A percentile compares a stretch with the other conserved stretches of the same genome.
Evolutionary conservation across 2,888 invertebrate genomes (phyloP).

Genomic region (Athetis lepigone): DNA sequence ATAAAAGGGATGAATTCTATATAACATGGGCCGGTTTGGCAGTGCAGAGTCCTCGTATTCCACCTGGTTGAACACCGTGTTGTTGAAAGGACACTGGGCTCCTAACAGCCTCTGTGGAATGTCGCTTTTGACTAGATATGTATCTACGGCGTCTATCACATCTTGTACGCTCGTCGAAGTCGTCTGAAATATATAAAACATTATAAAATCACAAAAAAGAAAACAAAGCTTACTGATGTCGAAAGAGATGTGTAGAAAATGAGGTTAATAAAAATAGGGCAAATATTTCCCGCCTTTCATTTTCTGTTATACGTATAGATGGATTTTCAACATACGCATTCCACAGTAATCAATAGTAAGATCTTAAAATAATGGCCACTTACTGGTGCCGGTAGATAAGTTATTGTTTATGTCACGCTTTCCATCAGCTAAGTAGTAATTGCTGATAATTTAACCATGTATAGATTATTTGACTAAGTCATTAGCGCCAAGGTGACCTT

Average conservation of each 20-base stretch:
- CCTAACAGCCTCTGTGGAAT: conserved; percentile 84
- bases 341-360: background rate
- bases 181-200: conserved; percentile 67
- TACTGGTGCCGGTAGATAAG: background rate
- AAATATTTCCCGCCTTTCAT: background rate
- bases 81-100: conserved; percentile 81
- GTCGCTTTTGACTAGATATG: conserved; percentile 77
- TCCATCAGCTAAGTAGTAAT: background rate
- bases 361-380: background rate
- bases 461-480: background rate
- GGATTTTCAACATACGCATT: background rate
- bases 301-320: background rate
- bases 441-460: background rate
- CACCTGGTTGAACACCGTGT: conserved; percentile 77
- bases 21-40: conserved; percentile 86
- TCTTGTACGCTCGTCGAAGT: conserved; percentile 76
- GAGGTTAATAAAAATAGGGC: background rate
- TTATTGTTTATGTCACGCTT: background rate
- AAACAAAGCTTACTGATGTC: background rate
- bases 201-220: background rate
- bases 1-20: conserved; percentile 88
- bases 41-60: conserved; percentile 91
- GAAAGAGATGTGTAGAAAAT: background rate
- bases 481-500: background rate
- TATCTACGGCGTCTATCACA: conserved; percentile 76